phyloP scores from a whole-genome alignment of 2,113 vertebrate genomes.

The Pagrus major region DNA sequence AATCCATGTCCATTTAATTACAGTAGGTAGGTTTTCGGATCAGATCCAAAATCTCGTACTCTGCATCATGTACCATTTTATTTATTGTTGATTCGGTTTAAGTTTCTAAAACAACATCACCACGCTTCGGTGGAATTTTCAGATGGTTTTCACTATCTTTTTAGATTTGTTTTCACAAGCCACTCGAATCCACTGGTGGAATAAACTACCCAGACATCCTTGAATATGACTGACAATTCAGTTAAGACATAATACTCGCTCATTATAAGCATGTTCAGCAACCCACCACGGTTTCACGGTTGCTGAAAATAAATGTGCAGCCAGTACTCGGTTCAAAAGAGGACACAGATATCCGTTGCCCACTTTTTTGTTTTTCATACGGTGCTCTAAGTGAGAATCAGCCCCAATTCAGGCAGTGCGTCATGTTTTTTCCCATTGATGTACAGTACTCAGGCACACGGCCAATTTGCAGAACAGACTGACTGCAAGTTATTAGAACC shows the following conservation, averaged over 20 bases:
- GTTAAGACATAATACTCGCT: constrained; percentile 7
- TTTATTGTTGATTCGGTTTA: not conserved
- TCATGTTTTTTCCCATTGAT: constrained; percentile 29
- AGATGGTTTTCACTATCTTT: no score
- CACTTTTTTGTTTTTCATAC: constrained; percentile 13
- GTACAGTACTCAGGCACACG: constrained; percentile 7
- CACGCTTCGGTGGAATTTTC: not conserved
- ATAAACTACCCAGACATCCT: not conserved
- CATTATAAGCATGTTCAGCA: not conserved
- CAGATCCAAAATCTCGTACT: not conserved
- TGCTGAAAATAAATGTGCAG: constrained; percentile 7
- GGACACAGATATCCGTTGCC: not conserved
- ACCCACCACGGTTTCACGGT: not conserved
- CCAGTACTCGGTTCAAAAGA: constrained; percentile 22
- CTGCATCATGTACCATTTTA: no score
- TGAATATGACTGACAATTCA: not conserved
- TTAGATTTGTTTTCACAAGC: not conserved
- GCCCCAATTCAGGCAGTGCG: constrained; percentile 1
- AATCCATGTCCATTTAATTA: not conserved
- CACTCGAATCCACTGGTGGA: not conserved
- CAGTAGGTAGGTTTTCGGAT: not conserved
- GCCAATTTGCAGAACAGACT: constrained; percentile 8
- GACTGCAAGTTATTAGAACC: constrained; percentile 25
- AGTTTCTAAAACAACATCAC: not conserved
- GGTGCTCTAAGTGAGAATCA: constrained; percentile 7